Conservation (phyloP, 2,113 vertebrate genomes). For the Gymnocephalus cernua region DNA sequence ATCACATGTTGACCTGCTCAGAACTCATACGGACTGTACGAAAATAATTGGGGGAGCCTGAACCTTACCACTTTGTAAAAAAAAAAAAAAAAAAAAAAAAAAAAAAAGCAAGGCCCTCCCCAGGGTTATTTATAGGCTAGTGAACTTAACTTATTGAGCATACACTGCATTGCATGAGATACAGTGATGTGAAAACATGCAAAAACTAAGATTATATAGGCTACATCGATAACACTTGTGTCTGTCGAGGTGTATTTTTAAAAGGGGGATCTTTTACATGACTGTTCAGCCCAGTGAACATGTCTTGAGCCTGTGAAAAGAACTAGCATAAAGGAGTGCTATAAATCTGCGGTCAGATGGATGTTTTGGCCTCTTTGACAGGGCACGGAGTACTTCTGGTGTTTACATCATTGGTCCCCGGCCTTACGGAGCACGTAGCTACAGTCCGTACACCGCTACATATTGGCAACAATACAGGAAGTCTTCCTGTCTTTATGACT, state of each 20-base stretch:
- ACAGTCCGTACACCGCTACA: conserved; percentile 22
- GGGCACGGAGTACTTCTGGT: conserved; percentile 8
- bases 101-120: no score
- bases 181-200: neutral
- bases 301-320: neutral
- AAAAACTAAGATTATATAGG: neutral
- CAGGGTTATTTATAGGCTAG: no score
- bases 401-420: conserved; percentile 31
- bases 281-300: conserved; percentile 24
- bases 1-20: neutral
- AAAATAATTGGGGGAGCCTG: neutral
- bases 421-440: conserved; percentile 9
- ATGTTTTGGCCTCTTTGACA: neutral
- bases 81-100: no score
- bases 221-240: neutral
- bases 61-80: no score
- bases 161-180: neutral
- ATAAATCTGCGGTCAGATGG: conserved; percentile 21
- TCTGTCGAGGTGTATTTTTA: neutral
- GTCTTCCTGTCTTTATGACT: conserved; percentile 85
- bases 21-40: neutral
- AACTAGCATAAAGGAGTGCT: neutral
- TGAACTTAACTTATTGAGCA: no score
- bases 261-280: neutral
- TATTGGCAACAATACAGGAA: conserved; percentile 79